Evolutionary conservation across 2,113 vertebrate genomes (phyloP).

Genomic region (Oxyruncus cristatus): DNA sequence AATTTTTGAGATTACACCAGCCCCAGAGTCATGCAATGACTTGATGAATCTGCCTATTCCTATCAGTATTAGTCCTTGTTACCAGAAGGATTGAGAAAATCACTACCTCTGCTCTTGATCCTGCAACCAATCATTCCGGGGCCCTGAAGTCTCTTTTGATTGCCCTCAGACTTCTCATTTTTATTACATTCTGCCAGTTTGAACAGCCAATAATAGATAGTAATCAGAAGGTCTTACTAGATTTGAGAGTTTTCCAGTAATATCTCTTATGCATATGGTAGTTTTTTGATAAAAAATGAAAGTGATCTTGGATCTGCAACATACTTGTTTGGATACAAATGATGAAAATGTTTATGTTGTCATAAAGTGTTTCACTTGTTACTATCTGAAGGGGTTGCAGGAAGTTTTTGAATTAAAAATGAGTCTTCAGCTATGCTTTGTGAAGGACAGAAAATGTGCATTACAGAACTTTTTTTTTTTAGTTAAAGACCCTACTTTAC

Average conservation of each 20-base stretch:
- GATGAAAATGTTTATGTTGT: neutral
- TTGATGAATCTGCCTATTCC: neutral
- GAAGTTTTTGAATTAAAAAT: neutral
- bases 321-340: neutral
- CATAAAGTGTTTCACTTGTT: neutral
- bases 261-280: neutral
- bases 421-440: neutral
- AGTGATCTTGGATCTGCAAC: neutral
- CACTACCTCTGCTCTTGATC: neutral
- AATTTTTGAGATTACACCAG: neutral
- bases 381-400: neutral
- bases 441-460: neutral
- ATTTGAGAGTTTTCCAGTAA: neutral
- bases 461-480: neutral
- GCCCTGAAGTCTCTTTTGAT: neutral
- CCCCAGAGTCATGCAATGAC: neutral
- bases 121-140: neutral
- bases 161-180: neutral
- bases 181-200: neutral
- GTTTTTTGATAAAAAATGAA: neutral
- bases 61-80: neutral
- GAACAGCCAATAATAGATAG: neutral
- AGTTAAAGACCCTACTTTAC: neutral
- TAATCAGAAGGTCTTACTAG: neutral
- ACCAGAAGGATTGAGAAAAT: neutral